phyloP scores from a whole-genome alignment of 2,113 vertebrate genomes.

The Oreochromis spilurus region DNA sequence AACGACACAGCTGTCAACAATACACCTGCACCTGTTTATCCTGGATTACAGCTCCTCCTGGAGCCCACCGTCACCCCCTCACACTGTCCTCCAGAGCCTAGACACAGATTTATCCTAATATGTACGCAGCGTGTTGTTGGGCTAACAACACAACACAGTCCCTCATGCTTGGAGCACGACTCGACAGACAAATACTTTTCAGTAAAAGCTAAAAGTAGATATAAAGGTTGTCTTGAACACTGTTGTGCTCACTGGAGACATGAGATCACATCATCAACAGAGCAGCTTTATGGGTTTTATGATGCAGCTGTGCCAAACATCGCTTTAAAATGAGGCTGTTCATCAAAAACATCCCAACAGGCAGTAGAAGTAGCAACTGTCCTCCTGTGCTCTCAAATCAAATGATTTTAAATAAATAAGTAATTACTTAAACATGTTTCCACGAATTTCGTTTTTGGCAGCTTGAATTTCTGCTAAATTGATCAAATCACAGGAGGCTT shows the following conservation, averaged over 20 bases:
- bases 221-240: not conserved
- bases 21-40: not conserved
- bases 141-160: not conserved
- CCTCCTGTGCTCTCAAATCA: not conserved
- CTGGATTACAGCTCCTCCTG: not conserved
- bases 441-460: not conserved
- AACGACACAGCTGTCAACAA: not conserved
- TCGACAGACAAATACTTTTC: not conserved
- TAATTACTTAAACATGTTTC: not conserved
- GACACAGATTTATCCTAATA: not conserved
- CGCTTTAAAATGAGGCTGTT: not conserved
- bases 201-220: not conserved
- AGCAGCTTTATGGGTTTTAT: not conserved
- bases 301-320: not conserved
- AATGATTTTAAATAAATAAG: too few relatives aligned
- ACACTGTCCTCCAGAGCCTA: not conserved
- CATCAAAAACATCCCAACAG: not conserved
- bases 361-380: not conserved
- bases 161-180: not conserved
- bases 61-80: not conserved
- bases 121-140: not conserved
- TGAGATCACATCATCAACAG: not conserved
- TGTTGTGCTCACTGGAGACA: not conserved
- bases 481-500: not conserved
- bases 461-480: not conserved